Base-by-base conservation (phyloP, 1,140 invertebrate species). In the Dufourea novaeangliae region DNA sequence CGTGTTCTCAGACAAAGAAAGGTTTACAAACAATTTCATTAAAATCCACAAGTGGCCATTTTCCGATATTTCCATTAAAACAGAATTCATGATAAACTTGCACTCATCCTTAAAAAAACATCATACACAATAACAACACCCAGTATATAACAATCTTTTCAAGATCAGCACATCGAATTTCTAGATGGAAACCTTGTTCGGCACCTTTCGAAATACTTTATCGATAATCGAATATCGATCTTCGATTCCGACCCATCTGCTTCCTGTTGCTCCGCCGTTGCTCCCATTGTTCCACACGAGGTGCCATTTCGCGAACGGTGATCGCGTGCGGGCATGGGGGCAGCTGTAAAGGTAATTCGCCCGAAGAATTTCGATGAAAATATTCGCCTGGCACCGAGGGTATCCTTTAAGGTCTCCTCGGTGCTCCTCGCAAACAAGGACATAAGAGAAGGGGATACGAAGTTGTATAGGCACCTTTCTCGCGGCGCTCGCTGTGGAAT, bases 391-490 rank as follows among this genome's bases (percentile, higher is more conserved):
- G 54, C 32, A 78, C 27, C 66, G 67, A 25, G 29, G 46, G 54
- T 78, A 83, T 69, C 69, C 50, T 83, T 50, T 78, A 78, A 79
- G 69, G 70, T 79, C 67, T 86, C 78, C 70, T 85, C 79, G 74
- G 64, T 52, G 52, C 64, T 74, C 56, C 81, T 86, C 82, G 73
- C 82, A 75, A 88, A 86, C 83, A 77, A 84, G 72, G 82, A 78
- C 82, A 83, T 32, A 64, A 78, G 83, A 83, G 83, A 83, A 86
- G 84, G 77, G 87, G 84, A 82, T 75, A 86, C 57, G 68, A 83
- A 82, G 83, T 88, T 82, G 86, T 83, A 88, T 54, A 79, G 78
- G 84, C 86, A 89, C 89, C 89, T 90, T 90, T 91, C 90, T 90
- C 87, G 88, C 80, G 67, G 81, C 59, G 78, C 84, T 84, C 86